Percentiles rank a stretch among this genome's conserved stretches.
These are phyloP conservation scores for Amazona vittata DNA, from an alignment of 2,113 vertebrate species.

Conservation along the genomic window DNA sequence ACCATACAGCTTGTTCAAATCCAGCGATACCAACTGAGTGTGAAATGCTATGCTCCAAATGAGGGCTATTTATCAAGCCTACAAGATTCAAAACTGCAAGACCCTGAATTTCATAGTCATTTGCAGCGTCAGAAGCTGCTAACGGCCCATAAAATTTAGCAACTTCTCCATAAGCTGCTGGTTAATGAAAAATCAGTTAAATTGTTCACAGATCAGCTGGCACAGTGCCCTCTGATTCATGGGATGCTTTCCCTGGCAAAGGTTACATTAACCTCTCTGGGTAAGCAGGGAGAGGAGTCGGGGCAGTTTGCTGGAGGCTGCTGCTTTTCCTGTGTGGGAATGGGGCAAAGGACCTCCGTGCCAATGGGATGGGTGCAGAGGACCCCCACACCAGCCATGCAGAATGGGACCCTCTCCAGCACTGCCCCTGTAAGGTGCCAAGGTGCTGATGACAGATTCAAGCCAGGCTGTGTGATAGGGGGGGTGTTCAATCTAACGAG, in stretches of 20 bases:
- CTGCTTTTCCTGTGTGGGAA: neutral
- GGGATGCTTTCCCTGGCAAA: conserved; percentile 50
- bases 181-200: conserved; percentile 78
- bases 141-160: conserved; percentile 79
- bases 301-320: neutral
- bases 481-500: neutral
- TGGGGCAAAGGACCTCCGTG: rapidly evolving
- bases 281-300: neutral
- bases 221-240: conserved; percentile 46
- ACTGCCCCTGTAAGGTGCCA: neutral
- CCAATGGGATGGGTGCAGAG: neutral
- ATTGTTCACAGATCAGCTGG: conserved; percentile 73
- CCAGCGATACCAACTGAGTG: neutral
- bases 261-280: conserved; percentile 40
- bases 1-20: neutral
- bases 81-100: conserved; percentile 63
- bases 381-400: rapidly evolving
- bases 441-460: neutral
- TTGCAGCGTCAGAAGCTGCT: conserved; percentile 70
- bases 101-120: conserved; percentile 68
- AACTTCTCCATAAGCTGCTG: conserved; percentile 76
- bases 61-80: conserved; percentile 66
- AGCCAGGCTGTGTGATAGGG: neutral
- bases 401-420: neutral
- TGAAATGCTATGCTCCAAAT: neutral